Conservation (phyloP, 1,140 invertebrate genomes). For the Macrobrachium rosenbergii region DNA sequence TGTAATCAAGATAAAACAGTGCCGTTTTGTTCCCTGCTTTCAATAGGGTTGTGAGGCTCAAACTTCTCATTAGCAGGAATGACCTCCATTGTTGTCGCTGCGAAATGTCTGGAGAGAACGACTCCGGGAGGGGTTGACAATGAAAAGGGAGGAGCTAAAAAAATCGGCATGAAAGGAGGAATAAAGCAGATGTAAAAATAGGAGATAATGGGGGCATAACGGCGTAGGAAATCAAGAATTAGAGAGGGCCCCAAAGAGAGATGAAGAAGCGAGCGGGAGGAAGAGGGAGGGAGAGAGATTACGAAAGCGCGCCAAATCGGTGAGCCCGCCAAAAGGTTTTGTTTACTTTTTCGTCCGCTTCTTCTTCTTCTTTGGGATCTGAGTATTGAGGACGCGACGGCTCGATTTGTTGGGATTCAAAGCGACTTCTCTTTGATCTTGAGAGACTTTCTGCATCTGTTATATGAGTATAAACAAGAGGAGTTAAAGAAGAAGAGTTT, state of each 20-base stretch:
- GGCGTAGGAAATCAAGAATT: too few species aligned
- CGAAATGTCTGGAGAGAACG: not conserved
- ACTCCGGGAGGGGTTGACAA: not conserved
- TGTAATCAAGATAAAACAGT: conserved; percentile 5
- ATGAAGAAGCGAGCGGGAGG: not conserved
- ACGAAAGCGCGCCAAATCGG: not conserved
- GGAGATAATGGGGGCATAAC: not conserved
- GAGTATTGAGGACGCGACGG: too few species aligned
- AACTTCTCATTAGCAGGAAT: conserved; percentile 19
- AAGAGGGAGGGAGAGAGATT: not conserved
- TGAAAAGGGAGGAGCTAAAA: not conserved
- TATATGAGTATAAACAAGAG: too few species aligned
- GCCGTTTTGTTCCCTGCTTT: not conserved
- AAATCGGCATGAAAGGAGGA: not conserved
- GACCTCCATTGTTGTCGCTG: not conserved
- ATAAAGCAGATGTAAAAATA: not conserved
- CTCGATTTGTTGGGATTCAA: too few species aligned
- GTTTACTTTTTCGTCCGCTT: not conserved
- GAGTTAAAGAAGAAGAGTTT: too few species aligned
- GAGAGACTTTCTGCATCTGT: too few species aligned
- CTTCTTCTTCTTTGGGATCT: not conserved
- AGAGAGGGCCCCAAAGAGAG: not conserved
- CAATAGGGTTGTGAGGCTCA: conserved; percentile 4
- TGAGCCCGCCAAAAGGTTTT: not conserved
- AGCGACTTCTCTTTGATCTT: too few species aligned